phyloP scores from a whole-genome alignment of 2,797 vertebrate species.

The Pangasius sanitwongsei region DNA sequence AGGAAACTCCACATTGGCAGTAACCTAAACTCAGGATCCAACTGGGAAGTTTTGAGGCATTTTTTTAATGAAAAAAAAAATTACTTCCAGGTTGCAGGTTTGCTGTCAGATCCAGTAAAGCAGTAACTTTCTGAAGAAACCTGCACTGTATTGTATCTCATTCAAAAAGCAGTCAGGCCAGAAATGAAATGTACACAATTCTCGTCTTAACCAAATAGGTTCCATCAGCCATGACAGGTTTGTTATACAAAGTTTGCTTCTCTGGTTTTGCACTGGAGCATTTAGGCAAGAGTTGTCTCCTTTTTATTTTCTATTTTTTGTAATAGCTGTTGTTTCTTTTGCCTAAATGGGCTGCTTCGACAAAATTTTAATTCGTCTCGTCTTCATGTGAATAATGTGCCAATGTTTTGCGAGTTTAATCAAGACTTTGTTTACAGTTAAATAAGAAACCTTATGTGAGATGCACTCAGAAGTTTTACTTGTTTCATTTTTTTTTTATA shows the following conservation, averaged over 20 bases:
- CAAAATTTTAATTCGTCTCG: not conserved
- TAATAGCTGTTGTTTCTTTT: not conserved
- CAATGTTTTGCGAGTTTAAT: not conserved
- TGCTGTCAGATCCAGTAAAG: not conserved
- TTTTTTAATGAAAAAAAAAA: not conserved
- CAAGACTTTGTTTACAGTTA: not conserved
- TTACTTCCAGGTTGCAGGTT: not conserved
- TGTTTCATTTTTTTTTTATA: not conserved
- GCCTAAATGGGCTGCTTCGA: not conserved
- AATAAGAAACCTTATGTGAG: not conserved
- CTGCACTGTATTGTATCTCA: not conserved
- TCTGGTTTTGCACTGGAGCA: not conserved
- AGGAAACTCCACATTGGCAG: not conserved
- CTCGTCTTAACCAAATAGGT: not conserved
- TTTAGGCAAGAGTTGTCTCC: not conserved
- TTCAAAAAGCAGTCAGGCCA: not conserved
- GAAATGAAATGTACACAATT: constrained; percentile 13
- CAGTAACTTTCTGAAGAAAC: not conserved
- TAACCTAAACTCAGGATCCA: not conserved
- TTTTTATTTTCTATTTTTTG: not conserved
- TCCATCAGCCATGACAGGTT: not conserved
- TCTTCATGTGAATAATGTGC: not conserved
- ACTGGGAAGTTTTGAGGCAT: not conserved
- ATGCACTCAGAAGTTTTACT: not conserved
- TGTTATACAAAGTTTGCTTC: not conserved